These are phyloP conservation scores for Drosophila rellima DNA, from an alignment of 2,888 invertebrate genomes.

Conservation along the genomic window DNA sequence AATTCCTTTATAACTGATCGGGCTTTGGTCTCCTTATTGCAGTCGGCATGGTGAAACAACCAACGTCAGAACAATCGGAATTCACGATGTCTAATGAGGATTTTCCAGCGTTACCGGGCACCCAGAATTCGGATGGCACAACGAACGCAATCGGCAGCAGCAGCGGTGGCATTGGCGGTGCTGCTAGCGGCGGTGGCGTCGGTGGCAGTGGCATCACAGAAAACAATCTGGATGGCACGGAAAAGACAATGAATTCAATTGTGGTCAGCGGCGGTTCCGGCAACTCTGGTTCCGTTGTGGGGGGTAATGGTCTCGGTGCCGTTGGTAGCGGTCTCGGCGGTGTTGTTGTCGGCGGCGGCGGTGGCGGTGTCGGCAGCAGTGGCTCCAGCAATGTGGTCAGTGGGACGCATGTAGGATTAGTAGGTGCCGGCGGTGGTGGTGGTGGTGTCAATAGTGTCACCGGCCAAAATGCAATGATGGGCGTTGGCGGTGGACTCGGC, in stretches of 20 bases:
- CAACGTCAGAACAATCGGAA: constrained; percentile 95
- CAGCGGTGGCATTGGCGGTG: constrained; percentile 45
- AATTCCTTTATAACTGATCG: constrained; percentile 14
- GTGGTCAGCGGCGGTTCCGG: constrained; percentile 81
- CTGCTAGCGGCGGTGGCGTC: constrained; percentile 47
- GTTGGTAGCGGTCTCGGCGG: constrained; percentile 72
- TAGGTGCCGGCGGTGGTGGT: constrained; percentile 47
- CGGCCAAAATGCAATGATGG: constrained; percentile 77
- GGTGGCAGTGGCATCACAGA: constrained; percentile 73
- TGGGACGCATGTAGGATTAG: constrained; percentile 72
- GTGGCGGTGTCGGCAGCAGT: constrained; percentile 54
- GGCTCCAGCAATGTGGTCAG: constrained; percentile 55
- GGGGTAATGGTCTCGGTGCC: constrained; percentile 74
- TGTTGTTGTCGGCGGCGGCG: constrained; percentile 52
- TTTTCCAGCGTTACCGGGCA: constrained; percentile 99
- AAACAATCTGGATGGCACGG: constrained; percentile 85
- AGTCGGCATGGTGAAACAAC: constrained; percentile 98
- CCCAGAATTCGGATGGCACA: constrained; percentile 90
- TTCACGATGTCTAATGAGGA: constrained; percentile 99
- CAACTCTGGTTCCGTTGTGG: constrained; percentile 68
- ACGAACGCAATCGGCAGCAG: constrained; percentile 81
- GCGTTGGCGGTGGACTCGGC: constrained; percentile 72
- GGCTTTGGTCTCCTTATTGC: constrained; percentile 63
- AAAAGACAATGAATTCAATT: constrained; percentile 85
- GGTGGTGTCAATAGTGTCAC: constrained; percentile 65